Conservation (phyloP, 2,797 vertebrate species). For the Eulemur mongoz region DNA sequence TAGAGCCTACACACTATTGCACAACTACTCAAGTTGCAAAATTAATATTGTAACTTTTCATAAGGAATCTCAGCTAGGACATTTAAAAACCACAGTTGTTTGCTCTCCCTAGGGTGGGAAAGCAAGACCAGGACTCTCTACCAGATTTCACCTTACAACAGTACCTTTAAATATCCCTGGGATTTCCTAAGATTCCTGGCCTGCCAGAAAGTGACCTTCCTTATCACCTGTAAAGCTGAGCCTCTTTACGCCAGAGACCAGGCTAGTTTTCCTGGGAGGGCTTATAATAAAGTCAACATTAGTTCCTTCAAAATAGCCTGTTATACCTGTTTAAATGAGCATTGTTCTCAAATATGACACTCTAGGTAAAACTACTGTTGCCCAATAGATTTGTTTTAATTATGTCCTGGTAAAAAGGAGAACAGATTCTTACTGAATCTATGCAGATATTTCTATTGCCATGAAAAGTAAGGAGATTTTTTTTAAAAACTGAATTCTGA, state of each 20-base stretch:
- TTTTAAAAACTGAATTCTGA: constrained; percentile 3
- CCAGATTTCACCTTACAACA: background rate
- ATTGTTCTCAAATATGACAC: background rate
- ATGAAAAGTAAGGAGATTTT: background rate
- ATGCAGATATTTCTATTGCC: background rate
- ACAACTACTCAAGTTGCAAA: background rate
- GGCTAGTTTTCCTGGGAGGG: background rate
- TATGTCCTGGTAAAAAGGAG: background rate
- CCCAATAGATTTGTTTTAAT: background rate
- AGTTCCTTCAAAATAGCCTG: constrained; percentile 2
- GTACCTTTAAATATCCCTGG: background rate
- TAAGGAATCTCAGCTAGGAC: background rate
- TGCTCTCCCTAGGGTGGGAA: background rate
- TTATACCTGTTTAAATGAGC: background rate
- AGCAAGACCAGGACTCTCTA: background rate
- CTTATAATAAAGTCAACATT: background rate
- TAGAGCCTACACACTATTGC: background rate
- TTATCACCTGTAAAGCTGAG: background rate
- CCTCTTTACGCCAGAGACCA: background rate
- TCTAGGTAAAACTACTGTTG: background rate
- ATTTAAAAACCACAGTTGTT: background rate
- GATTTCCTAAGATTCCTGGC: background rate
- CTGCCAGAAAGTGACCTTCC: background rate
- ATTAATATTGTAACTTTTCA: constrained; percentile 18
- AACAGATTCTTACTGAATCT: background rate